Percentiles rank a stretch among this genome's conserved stretches.
Evolutionary conservation across 2,113 vertebrate species (phyloP).

Genomic region (Anoura caudifer): DNA sequence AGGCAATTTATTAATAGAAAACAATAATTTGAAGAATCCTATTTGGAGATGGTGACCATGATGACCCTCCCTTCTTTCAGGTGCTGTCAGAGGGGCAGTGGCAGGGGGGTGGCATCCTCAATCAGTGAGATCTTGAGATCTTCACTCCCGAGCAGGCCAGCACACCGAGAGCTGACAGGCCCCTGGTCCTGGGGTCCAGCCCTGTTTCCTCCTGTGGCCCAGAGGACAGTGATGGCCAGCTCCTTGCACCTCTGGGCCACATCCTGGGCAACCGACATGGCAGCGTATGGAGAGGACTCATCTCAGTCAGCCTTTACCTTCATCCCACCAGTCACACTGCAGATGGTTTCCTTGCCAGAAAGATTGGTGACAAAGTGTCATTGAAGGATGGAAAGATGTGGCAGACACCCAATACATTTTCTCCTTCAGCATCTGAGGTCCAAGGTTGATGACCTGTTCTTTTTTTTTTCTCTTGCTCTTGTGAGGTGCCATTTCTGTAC

Average conservation of each 20-base stretch:
- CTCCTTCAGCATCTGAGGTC: neutral
- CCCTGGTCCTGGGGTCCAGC: conserved; percentile 98
- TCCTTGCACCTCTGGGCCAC: conserved; percentile 98
- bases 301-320: conserved; percentile 98
- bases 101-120: conserved; percentile 81
- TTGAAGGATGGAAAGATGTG: neutral
- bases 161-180: conserved; percentile 96
- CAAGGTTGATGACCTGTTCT: neutral
- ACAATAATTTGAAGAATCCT: conserved; percentile 35
- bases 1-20: conserved; percentile 84
- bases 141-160: conserved; percentile 97
- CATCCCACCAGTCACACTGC: conserved; percentile 97
- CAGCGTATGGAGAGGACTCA: conserved; percentile 95
- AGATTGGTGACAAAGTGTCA: neutral
- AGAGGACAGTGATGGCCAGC: conserved; percentile 93
- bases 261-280: conserved; percentile 96
- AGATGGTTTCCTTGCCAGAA: conserved; percentile 92
- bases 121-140: conserved; percentile 96
- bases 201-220: conserved; percentile 94
- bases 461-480: neutral
- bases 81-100: conserved; percentile 87
- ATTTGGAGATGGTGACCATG: conserved; percentile 89
- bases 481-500: neutral
- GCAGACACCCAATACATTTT: neutral
- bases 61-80: conserved; percentile 89